Percentiles rank a stretch among this genome's conserved stretches.
Conservation (phyloP, 2,888 invertebrate genomes). For the Drosophila atroscutellata region DNA sequence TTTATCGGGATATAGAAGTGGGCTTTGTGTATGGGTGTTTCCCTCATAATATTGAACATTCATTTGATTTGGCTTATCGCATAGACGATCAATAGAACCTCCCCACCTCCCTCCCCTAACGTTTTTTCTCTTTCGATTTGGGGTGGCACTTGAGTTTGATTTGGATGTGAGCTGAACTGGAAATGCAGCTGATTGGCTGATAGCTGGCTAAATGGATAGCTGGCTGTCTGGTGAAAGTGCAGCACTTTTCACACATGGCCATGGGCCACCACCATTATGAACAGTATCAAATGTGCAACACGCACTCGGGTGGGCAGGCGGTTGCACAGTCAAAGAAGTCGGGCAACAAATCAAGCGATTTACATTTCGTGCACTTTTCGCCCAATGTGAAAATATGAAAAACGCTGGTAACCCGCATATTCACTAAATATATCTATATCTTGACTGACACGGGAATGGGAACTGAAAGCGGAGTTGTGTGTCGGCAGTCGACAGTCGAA, state of each 20-base stretch:
- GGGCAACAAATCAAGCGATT: slow-evolving; percentile 69
- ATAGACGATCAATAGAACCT: slow-evolving; percentile 9
- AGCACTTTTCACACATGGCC: slow-evolving; percentile 68
- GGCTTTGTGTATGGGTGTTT: not conserved
- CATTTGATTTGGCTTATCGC: slow-evolving; percentile 19
- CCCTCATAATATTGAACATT: slow-evolving; percentile 1
- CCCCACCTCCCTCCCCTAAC: not conserved
- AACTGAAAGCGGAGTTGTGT: slow-evolving; percentile 3
- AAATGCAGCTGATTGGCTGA: slow-evolving; percentile 22
- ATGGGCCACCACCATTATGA: slow-evolving; percentile 67
- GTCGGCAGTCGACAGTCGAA: not conserved
- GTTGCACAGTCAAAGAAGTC: not conserved
- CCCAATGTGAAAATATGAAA: slow-evolving; percentile 45
- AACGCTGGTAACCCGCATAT: slow-evolving; percentile 56
- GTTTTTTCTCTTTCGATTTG: not conserved
- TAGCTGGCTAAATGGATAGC: slow-evolving; percentile 7
- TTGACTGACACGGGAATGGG: slow-evolving; percentile 4
- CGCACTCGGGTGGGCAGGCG: slow-evolving; percentile 7
- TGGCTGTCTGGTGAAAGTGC: slow-evolving; percentile 65
- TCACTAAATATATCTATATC: not conserved
- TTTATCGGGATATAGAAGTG: not conserved
- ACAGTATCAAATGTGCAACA: slow-evolving; percentile 63
- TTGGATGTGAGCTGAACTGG: slow-evolving; percentile 54
- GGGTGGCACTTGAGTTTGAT: slow-evolving; percentile 47
- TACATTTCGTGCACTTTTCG: slow-evolving; percentile 68